Evolutionary conservation across 2,797 vertebrate species (phyloP), one percentile per base, ranked within the genome.

Genomic region (Malacoctenus gilli): DNA sequence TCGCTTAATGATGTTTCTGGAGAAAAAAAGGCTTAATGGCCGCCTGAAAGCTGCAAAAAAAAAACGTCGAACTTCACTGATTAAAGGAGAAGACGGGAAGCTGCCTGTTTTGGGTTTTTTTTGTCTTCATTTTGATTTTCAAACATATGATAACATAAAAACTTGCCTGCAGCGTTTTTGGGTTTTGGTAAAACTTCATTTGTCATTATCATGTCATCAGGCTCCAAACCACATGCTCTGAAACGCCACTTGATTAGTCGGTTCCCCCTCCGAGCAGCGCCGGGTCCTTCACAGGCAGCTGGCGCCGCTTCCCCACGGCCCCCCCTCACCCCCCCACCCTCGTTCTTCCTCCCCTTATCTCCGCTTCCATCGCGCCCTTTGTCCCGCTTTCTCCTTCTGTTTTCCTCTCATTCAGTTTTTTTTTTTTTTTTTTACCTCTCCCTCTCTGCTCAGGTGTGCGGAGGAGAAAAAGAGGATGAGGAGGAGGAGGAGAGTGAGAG

Each of bases 401-500:
- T 68, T 23, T 28, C 2, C 9, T 28, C 5, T 28, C 25, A 6
- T 28, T 28, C 25, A 5, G 25, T 28, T 69, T 55, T 42, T 44
- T 59, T 47, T 21, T 14, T 46, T 28, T 80, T 54, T 82, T 38
- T 74, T 72, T 55, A 71, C 70, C 65, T 65, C 65, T 52, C 68
- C 56, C 49, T 71, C 42, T 68, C 59, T 59, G 68, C 74, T 87
- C 83, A 87, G 80, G 85, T 88, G 82, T 83, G 67, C 3, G 8
- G 53, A 32, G 20, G 37, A 28, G 72, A 64, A 44, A 53, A 62
- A 48, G 63, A 43, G 58, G 11, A n/a, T n/a, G n/a, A n/a, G 10
- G 2, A 32, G 30, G 30, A 4, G 11, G 30, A 32, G 8, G 30
- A 11, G 30, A 3, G 10, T 43, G 39, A 3, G 48, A 57, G 34